Evolutionary conservation across 2,888 invertebrate species (phyloP).

Genomic region (Phrixothrix hirtus): DNA sequence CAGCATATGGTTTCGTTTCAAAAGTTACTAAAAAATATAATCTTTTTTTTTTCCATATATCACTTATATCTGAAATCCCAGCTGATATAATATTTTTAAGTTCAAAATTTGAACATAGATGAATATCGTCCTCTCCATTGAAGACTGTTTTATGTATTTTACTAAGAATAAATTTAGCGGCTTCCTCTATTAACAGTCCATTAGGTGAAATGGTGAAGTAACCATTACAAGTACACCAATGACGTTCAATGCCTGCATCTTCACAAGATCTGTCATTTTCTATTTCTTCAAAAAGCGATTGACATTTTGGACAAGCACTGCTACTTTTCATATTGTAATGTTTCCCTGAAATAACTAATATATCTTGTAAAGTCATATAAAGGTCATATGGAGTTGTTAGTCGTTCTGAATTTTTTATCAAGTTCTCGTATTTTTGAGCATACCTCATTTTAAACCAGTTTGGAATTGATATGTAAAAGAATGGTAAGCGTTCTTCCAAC

Average conservation of each 20-base stretch:
- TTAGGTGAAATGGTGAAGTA: constrained; percentile 58
- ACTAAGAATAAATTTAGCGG: constrained; percentile 58
- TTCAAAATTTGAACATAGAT: constrained; percentile 47
- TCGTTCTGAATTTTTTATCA: constrained; percentile 66
- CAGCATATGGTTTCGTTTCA: constrained; percentile 66
- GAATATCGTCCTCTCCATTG: constrained; percentile 18
- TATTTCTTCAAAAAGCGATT: constrained; percentile 65
- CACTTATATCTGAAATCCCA: constrained; percentile 39
- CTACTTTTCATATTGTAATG: constrained; percentile 46
- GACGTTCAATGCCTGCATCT: constrained; percentile 68
- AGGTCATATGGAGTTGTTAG: constrained; percentile 78
- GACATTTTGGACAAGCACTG: constrained; percentile 66
- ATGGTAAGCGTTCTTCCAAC: constrained; percentile 79
- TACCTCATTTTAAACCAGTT: constrained; percentile 62
- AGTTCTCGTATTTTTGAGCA: constrained; percentile 61
- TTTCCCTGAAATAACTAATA: constrained; percentile 61
- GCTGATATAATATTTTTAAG: constrained; percentile 41
- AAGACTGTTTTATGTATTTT: constrained; percentile 35
- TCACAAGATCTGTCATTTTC: constrained; percentile 66
- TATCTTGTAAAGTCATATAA: constrained; percentile 71
- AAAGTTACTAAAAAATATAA: constrained; percentile 68
- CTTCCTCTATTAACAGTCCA: constrained; percentile 59
- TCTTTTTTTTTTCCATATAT: constrained; percentile 39
- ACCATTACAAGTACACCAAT: constrained; percentile 76
- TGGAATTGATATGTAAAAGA: constrained; percentile 72